phyloP scores from a whole-genome alignment of 2,797 vertebrate species.

The Cynopterus sphinx region DNA sequence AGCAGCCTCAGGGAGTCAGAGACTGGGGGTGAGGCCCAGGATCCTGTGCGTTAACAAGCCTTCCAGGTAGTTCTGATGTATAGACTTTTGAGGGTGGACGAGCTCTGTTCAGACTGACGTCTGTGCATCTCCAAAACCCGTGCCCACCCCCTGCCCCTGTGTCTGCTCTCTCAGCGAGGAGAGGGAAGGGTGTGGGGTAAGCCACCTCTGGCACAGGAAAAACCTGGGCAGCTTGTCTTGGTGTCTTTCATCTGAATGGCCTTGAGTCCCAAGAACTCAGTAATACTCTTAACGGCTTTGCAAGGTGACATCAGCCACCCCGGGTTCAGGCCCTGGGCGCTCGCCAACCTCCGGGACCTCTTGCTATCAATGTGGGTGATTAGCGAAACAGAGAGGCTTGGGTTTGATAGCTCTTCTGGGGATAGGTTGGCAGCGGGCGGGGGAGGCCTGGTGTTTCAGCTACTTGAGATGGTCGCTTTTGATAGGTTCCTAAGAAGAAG shows the following conservation, averaged over 20 bases:
- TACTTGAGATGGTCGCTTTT: neutral
- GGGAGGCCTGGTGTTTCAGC: neutral
- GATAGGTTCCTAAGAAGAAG: neutral
- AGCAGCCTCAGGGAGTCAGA: neutral
- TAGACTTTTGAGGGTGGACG: neutral
- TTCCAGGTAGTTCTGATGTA: neutral
- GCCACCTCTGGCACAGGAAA: neutral
- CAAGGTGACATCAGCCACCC: slow-evolving; percentile 42
- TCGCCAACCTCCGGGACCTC: neutral
- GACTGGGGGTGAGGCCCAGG: neutral
- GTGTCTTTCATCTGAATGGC: neutral
- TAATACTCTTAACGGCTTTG: slow-evolving; percentile 54
- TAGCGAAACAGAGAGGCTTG: slow-evolving; percentile 16
- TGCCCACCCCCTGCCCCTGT: neutral
- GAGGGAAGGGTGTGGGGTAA: neutral
- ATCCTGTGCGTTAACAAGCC: neutral
- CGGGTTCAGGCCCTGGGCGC: neutral
- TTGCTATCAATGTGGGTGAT: slow-evolving; percentile 5
- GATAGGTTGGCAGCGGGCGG: neutral
- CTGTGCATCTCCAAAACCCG: neutral
- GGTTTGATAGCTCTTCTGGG: neutral
- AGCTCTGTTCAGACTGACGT: neutral
- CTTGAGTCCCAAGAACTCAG: slow-evolving; percentile 28
- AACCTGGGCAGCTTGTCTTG: neutral
- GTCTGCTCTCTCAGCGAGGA: neutral